Evolutionary conservation across 2,888 invertebrate genomes (phyloP).

Genomic region (Pollenia amentaria): DNA sequence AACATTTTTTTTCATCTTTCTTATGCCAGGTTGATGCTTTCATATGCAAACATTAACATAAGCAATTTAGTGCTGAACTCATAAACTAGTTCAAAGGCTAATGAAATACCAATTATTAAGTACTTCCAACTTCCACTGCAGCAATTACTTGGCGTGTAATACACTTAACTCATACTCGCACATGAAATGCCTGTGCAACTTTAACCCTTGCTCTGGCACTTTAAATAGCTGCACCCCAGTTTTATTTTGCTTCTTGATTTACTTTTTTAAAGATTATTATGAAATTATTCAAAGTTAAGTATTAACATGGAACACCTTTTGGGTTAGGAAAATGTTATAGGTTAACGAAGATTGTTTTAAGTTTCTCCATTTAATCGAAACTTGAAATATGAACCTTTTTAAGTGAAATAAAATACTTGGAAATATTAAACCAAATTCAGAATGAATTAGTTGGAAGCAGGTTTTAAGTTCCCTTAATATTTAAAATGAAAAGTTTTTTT

Average conservation of each 20-base stretch:
- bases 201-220: conserved; percentile 47
- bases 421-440: too few relatives aligned
- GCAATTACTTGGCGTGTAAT: background rate
- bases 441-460: too few relatives aligned
- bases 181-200: conserved; percentile 32
- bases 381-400: background rate
- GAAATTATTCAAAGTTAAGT: background rate
- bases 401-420: too few relatives aligned
- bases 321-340: conserved; percentile 15
- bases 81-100: conserved; percentile 61
- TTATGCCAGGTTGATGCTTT: conserved; percentile 53
- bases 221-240: conserved; percentile 24
- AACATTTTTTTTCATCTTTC: conserved; percentile 13
- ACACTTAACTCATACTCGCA: conserved; percentile 2
- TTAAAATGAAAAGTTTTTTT: too few relatives aligned
- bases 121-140: background rate
- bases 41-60: conserved; percentile 43
- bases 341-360: background rate
- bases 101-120: conserved; percentile 60
- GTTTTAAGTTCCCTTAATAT: too few relatives aligned
- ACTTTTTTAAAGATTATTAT: conserved; percentile 15
- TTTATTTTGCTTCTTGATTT: conserved; percentile 9
- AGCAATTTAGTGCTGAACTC: conserved; percentile 52
- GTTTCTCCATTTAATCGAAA: background rate
- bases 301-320: conserved; percentile 15